Evolutionary conservation across 2,113 vertebrate species (phyloP), one percentile per base, ranked within the genome.

Genomic region (Panthera leo): DNA sequence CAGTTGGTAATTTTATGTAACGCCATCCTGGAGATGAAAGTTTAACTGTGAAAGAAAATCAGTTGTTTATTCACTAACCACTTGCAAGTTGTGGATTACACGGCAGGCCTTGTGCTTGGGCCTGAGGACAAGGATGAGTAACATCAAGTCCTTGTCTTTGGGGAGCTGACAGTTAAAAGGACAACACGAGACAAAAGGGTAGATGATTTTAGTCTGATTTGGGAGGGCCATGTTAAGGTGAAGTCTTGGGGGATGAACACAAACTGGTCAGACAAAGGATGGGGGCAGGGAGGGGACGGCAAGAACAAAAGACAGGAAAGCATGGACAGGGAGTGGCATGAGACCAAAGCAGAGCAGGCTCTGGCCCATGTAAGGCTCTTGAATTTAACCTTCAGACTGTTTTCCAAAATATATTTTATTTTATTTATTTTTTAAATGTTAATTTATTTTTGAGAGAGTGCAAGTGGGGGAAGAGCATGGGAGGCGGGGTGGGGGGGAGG

Each of bases 31-130:
- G 71, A 86, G 85, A 39, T 39, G 65, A 71, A 58, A 79, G 89
- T 94, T 94, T 94, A 80, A 89, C 84, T 92, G 31, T 75, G 55
- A 94, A 83, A 93, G 55, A 75, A 75, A 94, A 83, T 45, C 18
- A 36, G 23, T 71, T 89, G 14, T 83, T 68, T 68, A 85, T 58
- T 73, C 61, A 71, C 6, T 34, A 91, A 9, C 34, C 31, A 53
- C 89, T 85, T 75, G 8, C 27, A 83, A 75, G 12, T 29, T 34
- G 76, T 11, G 6, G 45, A 14, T 29, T 53, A 39, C 42, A 89
- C 13, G 16, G 36, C 80, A 71, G 34, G 42, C 96, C 29, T 82
- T 58, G 31, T 39, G n/a, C 10, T 42, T 36, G 25, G 42, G 63
- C 15, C 68, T 76, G 39, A 85, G 31, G 63, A 91, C n/a, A 79